Conservation (phyloP, 2,113 vertebrate species). For the Oplegnathus fasciatus region DNA sequence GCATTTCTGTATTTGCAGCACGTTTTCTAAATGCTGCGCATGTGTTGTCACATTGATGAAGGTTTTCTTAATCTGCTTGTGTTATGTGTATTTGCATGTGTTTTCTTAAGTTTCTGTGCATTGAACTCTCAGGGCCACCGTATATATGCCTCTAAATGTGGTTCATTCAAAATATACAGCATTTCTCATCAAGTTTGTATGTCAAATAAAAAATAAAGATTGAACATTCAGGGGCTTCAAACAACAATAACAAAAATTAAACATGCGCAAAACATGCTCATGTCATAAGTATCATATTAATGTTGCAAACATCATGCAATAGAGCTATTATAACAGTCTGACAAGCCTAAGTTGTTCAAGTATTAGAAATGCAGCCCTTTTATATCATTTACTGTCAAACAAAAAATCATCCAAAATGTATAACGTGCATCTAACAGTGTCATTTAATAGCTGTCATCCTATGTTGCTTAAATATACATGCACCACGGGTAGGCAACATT, state of each 20-base stretch:
- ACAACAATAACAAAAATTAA: neutral
- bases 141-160: neutral
- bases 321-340: neutral
- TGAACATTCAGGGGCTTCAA: neutral
- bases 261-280: conserved; percentile 27
- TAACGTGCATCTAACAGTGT: neutral
- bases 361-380: neutral
- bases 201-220: neutral
- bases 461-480: neutral
- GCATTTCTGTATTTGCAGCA: too few species aligned
- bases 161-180: neutral
- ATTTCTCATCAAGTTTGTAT: neutral
- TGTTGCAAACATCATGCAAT: conserved; percentile 11
- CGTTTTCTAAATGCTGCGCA: too few species aligned
- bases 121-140: too few species aligned
- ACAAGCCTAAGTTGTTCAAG: neutral
- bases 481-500: neutral
- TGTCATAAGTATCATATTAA: neutral
- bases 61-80: too few species aligned
- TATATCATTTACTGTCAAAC: neutral
- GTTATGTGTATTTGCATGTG: too few species aligned
- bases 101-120: too few species aligned
- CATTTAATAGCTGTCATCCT: neutral
- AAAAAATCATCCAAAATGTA: neutral
- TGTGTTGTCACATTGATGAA: too few species aligned